Conservation (phyloP, 2,888 invertebrate species). For the Serrognathus titanus region DNA sequence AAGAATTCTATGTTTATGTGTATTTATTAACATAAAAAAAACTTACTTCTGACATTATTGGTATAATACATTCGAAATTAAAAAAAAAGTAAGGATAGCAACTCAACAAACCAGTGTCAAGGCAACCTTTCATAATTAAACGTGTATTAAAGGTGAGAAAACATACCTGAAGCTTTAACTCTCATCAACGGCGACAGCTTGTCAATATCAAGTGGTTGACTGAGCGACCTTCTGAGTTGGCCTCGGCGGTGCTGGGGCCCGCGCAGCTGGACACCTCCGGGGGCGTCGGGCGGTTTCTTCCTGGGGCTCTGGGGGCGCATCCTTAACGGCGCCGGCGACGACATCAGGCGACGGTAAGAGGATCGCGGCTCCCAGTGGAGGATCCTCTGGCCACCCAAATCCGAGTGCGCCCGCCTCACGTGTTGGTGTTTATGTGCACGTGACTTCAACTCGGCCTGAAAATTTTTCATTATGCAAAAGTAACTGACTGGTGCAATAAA, state of each 20-base stretch:
- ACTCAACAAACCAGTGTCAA: too few relatives aligned
- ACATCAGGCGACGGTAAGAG: constrained; percentile 52
- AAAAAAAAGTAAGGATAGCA: too few relatives aligned
- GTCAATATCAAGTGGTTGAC: constrained; percentile 64
- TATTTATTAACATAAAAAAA: too few relatives aligned
- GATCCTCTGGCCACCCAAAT: constrained; percentile 56
- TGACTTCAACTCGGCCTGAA: constrained; percentile 55
- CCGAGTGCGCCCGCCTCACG: constrained; percentile 57
- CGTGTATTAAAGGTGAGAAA: background rate
- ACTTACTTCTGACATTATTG: too few relatives aligned
- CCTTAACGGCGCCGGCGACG: constrained; percentile 49
- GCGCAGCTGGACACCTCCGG: constrained; percentile 34
- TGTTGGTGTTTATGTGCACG: constrained; percentile 49
- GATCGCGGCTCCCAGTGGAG: constrained; percentile 53
- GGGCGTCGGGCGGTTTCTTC: constrained; percentile 47
- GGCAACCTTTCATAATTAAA: too few relatives aligned
- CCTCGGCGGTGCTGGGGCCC: constrained; percentile 30
- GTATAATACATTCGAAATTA: too few relatives aligned
- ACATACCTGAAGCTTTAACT: constrained; percentile 51
- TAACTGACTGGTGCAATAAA: too few relatives aligned
- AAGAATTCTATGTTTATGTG: too few relatives aligned
- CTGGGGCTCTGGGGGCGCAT: constrained; percentile 51
- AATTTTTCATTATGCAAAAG: constrained; percentile 19
- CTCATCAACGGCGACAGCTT: constrained; percentile 57
- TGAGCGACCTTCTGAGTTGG: constrained; percentile 57